A percentile compares a stretch with the other conserved stretches of the same genome.
Evolutionary conservation across 2,888 invertebrate species (phyloP).

Genomic region (Tipula confusa): DNA sequence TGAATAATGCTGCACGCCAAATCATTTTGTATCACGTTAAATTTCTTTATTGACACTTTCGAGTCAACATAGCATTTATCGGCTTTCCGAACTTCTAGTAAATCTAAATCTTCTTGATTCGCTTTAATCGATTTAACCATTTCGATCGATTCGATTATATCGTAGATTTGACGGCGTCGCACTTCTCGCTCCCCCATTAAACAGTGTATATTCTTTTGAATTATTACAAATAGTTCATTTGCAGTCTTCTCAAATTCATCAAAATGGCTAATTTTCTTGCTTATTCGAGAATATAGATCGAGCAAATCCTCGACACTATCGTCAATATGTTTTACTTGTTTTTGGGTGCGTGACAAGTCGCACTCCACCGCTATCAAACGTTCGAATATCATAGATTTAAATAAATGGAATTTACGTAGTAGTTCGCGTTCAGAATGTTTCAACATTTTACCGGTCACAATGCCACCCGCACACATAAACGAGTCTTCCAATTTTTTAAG

Average conservation of each 20-base stretch:
- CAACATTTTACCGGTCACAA: background rate
- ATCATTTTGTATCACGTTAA: background rate
- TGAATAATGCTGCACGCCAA: background rate
- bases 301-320: background rate
- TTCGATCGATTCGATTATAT: background rate
- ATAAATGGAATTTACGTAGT: slow-evolving; percentile 4
- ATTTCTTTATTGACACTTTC: background rate
- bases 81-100: background rate
- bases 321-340: slow-evolving; percentile 3
- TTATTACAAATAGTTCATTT: background rate
- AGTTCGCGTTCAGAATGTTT: background rate
- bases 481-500: background rate
- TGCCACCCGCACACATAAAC: background rate
- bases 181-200: background rate
- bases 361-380: background rate
- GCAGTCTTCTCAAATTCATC: background rate
- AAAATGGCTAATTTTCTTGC: background rate
- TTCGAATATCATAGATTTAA: background rate
- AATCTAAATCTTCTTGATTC: background rate
- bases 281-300: background rate
- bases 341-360: background rate
- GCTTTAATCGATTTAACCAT: background rate
- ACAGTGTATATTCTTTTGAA: background rate
- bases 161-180: background rate
- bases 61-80: background rate